phyloP scores from a whole-genome alignment of 2,888 invertebrate species.

The Spodoptera littoralis region DNA sequence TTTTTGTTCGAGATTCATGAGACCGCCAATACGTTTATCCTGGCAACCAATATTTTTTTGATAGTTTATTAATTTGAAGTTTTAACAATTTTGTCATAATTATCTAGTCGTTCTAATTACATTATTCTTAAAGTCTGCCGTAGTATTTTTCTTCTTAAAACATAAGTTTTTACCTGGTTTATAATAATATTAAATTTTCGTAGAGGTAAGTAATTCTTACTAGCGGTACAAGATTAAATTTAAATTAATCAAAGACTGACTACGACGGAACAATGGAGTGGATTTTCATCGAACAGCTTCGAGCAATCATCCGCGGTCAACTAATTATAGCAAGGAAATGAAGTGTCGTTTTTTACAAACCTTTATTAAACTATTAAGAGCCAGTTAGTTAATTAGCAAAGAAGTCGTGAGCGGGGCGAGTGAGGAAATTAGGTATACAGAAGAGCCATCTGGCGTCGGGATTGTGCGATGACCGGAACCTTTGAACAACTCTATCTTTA shows the following conservation, averaged over 20 bases:
- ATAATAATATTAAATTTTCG: too few relatives aligned
- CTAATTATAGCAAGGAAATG: slow-evolving; percentile 29
- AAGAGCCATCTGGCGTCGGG: slow-evolving; percentile 56
- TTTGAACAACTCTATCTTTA: slow-evolving; percentile 65
- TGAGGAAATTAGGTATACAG: slow-evolving; percentile 69
- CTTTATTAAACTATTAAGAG: slow-evolving; percentile 58
- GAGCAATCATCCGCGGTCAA: slow-evolving; percentile 20
- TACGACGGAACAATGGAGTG: slow-evolving; percentile 22
- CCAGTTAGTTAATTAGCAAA: slow-evolving; percentile 65
- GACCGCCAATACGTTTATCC: too few relatives aligned
- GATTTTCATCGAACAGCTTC: slow-evolving; percentile 22
- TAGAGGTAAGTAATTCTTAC: too few relatives aligned
- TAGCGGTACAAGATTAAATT: not conserved
- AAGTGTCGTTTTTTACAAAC: slow-evolving; percentile 42
- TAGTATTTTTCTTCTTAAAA: too few relatives aligned
- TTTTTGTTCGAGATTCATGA: too few relatives aligned
- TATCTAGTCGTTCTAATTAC: too few relatives aligned
- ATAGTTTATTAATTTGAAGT: too few relatives aligned
- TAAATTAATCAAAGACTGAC: not conserved
- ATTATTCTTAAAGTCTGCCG: too few relatives aligned
- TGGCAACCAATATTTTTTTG: too few relatives aligned
- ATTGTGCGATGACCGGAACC: slow-evolving; percentile 67
- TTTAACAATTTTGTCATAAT: too few relatives aligned
- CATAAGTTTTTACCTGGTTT: too few relatives aligned
- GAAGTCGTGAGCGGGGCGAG: slow-evolving; percentile 62